phyloP scores from a whole-genome alignment of 2,113 vertebrate genomes.

The Chlorodrepanis virens region DNA sequence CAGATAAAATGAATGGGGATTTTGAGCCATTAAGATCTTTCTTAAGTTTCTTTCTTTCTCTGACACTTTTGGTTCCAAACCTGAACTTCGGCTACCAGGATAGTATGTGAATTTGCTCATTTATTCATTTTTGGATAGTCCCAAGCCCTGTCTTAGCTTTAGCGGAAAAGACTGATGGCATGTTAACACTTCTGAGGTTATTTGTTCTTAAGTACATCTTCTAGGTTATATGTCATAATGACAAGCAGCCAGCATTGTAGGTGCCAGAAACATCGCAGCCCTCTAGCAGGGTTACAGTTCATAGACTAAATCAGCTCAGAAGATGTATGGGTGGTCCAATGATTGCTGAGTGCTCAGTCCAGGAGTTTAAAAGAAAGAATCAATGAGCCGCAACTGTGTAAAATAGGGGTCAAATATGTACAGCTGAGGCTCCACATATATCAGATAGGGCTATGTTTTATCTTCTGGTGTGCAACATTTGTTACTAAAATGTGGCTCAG shows the following conservation, averaged over 20 bases:
- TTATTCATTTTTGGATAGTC: conserved; percentile 18
- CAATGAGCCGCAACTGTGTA: conserved; percentile 77
- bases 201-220: conserved; percentile 71
- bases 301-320: conserved; percentile 64
- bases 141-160: not conserved
- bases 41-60: not conserved
- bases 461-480: conserved; percentile 57
- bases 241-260: conserved; percentile 57
- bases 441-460: conserved; percentile 58
- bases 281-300: conserved; percentile 69
- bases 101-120: not conserved
- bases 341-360: conserved; percentile 71
- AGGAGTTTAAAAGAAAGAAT: conserved; percentile 70
- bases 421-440: conserved; percentile 73
- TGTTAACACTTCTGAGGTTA: conserved; percentile 61
- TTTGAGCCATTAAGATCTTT: not conserved
- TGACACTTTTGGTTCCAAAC: not conserved
- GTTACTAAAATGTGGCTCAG: conserved; percentile 63
- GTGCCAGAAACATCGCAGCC: conserved; percentile 51
- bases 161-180: conserved; percentile 57
- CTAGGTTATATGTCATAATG: conserved; percentile 72
- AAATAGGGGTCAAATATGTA: conserved; percentile 79
- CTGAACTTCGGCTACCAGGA: not conserved
- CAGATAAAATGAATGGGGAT: not conserved
- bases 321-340: conserved; percentile 68